Evolutionary conservation across 2,797 vertebrate genomes (phyloP).

Genomic region (Manis javanica): DNA sequence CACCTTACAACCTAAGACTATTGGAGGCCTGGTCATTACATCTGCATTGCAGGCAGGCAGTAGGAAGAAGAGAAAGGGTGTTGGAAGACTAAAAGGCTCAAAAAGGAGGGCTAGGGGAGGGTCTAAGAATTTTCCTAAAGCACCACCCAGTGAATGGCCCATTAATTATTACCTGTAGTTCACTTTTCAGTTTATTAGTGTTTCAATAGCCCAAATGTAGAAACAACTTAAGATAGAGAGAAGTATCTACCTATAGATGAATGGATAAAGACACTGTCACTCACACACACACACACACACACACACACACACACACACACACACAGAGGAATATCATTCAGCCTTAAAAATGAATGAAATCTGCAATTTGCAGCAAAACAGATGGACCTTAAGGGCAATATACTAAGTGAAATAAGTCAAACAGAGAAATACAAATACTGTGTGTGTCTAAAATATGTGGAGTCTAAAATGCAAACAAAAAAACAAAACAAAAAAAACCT

Average conservation of each 20-base stretch:
- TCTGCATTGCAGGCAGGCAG: neutral
- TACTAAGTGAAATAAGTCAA: neutral
- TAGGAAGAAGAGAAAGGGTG: neutral
- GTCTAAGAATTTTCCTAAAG: neutral
- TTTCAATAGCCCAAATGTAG: neutral
- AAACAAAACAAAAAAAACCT: neutral
- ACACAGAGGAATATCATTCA: neutral
- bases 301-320: too few species aligned
- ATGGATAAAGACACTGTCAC: neutral
- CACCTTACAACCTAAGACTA: neutral
- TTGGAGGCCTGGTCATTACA: neutral
- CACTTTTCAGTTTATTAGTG: neutral
- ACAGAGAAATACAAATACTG: neutral
- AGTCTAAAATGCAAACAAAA: neutral
- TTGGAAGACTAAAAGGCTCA: neutral
- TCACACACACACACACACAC: too few species aligned
- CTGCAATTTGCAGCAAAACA: neutral
- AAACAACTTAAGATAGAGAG: neutral
- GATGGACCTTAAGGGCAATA: neutral
- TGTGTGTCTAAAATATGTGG: neutral
- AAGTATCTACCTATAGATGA: neutral
- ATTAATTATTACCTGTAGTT: neutral
- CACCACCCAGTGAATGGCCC: neutral
- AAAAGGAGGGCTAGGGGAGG: neutral
- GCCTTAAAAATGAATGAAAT: neutral